These are phyloP conservation scores for Bombus picipes DNA, from an alignment of 1,140 invertebrate species.

Conservation along the genomic window DNA sequence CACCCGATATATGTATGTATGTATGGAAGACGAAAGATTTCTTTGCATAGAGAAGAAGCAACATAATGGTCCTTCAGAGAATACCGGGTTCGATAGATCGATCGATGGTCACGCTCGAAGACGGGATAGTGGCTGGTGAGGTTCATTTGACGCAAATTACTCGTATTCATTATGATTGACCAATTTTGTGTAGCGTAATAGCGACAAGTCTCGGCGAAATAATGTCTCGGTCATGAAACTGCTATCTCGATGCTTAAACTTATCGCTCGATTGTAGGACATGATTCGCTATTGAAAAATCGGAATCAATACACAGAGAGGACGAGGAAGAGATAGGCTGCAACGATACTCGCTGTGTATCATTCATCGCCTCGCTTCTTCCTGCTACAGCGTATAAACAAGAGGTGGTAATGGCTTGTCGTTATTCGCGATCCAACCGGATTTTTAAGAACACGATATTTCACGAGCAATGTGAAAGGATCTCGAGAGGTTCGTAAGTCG, in stretches of 20 bases:
- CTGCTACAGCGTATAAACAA: background rate
- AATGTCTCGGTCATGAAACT: background rate
- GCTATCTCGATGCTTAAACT: constrained; percentile 1
- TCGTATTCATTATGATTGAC: constrained; percentile 45
- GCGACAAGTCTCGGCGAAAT: background rate
- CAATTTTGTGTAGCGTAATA: constrained; percentile 14
- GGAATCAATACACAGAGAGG: background rate
- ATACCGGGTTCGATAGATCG: constrained; percentile 52
- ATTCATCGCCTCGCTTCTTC: background rate
- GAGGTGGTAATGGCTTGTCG: background rate
- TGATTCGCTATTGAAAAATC: background rate
- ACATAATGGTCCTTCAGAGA: constrained; percentile 39
- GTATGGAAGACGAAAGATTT: no score
- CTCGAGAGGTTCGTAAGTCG: no score
- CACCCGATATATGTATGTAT: background rate
- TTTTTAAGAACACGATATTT: background rate
- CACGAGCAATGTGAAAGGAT: background rate
- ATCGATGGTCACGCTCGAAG: constrained; percentile 50
- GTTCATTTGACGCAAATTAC: constrained; percentile 59
- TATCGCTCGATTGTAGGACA: background rate
- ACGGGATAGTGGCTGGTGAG: constrained; percentile 41
- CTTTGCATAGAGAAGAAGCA: background rate
- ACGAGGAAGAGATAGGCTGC: background rate
- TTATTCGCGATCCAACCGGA: background rate
- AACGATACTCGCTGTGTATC: background rate